Conservation (phyloP, 2,797 vertebrate species). For the Danio albolineatus region DNA sequence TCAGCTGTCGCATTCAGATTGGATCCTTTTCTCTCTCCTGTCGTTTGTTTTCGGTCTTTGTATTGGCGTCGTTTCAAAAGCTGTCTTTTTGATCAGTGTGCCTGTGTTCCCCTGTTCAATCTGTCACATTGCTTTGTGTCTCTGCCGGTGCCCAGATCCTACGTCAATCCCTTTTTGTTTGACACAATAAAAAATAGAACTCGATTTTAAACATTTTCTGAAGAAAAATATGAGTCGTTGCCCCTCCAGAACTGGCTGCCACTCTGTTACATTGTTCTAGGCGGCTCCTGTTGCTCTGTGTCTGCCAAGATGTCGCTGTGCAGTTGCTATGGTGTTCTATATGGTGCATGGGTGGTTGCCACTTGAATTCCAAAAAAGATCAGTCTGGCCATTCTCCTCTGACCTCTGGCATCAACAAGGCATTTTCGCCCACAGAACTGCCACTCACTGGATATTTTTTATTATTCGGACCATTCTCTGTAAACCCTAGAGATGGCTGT, state of each 20-base stretch:
- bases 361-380: background rate
- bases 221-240: constrained; percentile 4
- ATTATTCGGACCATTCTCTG: no score
- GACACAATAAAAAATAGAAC: constrained; percentile 53
- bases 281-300: background rate
- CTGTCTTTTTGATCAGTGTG: constrained; percentile 60
- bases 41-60: constrained; percentile 28
- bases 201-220: constrained; percentile 42
- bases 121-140: constrained; percentile 55
- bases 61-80: constrained; percentile 43
- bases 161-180: constrained; percentile 36
- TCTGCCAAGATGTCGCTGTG: no score
- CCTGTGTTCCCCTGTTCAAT: constrained; percentile 57
- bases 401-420: no score
- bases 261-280: background rate
- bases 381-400: no score
- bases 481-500: no score
- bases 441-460: no score
- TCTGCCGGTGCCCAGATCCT: constrained; percentile 45
- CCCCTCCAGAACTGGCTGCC: background rate
- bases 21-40: constrained; percentile 51
- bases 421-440: no score
- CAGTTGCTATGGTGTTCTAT: background rate
- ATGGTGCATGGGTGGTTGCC: background rate
- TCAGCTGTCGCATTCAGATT: constrained; percentile 42